Evolutionary conservation across 2,797 vertebrate species (phyloP).

Genomic region (Megalops cyprinoides): DNA sequence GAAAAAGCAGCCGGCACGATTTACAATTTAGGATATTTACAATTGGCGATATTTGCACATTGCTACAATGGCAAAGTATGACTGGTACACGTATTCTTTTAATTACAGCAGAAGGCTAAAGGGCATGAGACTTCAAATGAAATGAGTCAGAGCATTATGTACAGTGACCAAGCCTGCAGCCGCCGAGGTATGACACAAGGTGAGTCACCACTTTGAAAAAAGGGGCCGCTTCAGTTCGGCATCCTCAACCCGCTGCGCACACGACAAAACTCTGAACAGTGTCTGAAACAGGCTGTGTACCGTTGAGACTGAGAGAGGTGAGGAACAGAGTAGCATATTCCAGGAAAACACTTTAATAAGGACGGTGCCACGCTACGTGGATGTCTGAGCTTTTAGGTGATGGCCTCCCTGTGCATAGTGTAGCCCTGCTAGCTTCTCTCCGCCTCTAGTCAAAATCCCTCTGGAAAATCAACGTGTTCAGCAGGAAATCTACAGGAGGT

Average conservation of each 20-base stretch:
- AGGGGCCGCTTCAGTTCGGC: constrained; percentile 65
- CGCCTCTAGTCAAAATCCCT: background rate
- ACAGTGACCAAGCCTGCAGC: constrained; percentile 55
- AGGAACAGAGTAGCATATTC: background rate
- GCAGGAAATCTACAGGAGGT: background rate
- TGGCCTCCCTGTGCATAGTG: background rate
- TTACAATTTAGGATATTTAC: too few species aligned
- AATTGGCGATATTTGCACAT: background rate
- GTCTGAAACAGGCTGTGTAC: background rate
- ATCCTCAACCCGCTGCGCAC: constrained; percentile 50
- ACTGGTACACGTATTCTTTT: background rate
- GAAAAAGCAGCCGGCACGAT: too few species aligned
- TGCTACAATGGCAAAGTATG: too few species aligned
- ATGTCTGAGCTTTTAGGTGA: background rate
- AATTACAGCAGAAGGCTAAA: background rate
- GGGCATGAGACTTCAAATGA: background rate
- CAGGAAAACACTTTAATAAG: background rate
- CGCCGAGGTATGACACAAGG: constrained; percentile 64
- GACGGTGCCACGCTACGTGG: background rate
- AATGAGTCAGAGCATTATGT: constrained; percentile 46
- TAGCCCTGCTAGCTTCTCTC: background rate
- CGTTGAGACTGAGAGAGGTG: too few species aligned
- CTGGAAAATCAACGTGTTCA: background rate
- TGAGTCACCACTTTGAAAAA: constrained; percentile 64
- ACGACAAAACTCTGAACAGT: background rate